Conservation (phyloP, 2,797 vertebrate species). For the Sciurus vulgaris region DNA sequence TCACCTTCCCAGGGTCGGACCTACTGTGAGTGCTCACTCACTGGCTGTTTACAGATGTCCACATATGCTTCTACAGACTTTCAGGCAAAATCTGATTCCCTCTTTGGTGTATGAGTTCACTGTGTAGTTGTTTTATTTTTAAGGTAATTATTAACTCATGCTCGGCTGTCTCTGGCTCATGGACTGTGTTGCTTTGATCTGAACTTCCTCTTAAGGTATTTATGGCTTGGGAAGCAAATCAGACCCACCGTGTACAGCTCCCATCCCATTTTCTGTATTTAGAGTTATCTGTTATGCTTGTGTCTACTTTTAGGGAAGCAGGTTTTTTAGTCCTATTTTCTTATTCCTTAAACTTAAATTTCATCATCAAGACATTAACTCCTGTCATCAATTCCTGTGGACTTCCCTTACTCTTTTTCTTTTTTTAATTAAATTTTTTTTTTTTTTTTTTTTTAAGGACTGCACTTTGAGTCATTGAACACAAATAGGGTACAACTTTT, state of each 20-base stretch:
- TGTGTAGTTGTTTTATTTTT: background rate
- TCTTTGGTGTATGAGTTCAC: background rate
- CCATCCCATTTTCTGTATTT: background rate
- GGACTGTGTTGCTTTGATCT: background rate
- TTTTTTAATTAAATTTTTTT: no score
- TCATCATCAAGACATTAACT: background rate
- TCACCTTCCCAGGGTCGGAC: background rate
- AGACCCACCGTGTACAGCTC: background rate
- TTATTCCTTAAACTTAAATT: background rate
- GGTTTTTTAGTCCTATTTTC: background rate
- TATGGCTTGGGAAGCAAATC: background rate
- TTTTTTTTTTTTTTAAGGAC: no score
- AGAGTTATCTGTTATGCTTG: background rate
- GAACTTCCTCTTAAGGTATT: background rate
- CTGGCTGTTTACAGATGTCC: background rate
- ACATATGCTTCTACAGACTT: background rate
- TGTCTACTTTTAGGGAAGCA: background rate
- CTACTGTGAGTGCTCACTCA: background rate
- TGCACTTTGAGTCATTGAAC: no score
- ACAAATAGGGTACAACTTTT: no score
- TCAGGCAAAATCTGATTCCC: background rate
- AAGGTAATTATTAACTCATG: background rate
- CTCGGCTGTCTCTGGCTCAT: background rate
- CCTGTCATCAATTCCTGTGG: background rate
- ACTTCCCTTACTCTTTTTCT: background rate